Base-by-base conservation (phyloP, 2,888 invertebrate species). In the Dryocosmus kuriphilus region DNA sequence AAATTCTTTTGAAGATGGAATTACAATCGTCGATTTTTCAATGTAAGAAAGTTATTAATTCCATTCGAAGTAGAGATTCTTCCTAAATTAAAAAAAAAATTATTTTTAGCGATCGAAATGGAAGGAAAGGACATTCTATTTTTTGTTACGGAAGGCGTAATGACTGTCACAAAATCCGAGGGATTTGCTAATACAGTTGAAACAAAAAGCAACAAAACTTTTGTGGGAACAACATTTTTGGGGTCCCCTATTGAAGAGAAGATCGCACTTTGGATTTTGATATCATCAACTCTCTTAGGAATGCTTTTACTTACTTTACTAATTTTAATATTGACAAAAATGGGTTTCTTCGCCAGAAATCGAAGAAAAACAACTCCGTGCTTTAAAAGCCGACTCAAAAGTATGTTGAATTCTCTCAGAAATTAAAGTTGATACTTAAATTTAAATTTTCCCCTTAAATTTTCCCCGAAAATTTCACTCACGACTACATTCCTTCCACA, bases 181-280 rank as follows among this genome's bases (percentile, higher is more conserved):
- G 92, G 92, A 16, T 80, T 77, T 14, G 87, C 90, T 0, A 71
- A 38, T 19, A 88, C 30, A 9, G n/a, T 71, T 14, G 27, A 71
- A 30, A 71, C 71, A n/a, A 71, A 71, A 30, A 67, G 27, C 2
- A 88, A 92, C 77, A 76, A 22, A 19, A 81, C 83, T 27, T 80
- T 82, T 16, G 87, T 92, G n/a, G 86, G 88, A 38, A 92, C 90
- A 74, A 86, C 90, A 30, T 92, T 92, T 74, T 80, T 92, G 11
- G 91, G 90, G 24, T 88, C 90, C 24, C 86, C 89, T 5, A 74
- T 83, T 11, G 86, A 85, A 22, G 79, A 82, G 71, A 81, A 75
- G 22, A 79, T 90, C 57, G 87, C 88, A 4, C 60, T 78, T 16
- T 90, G 90, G 91, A 86, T 91, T 75, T 83, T 90, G 41, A 80